A percentile compares a stretch with the other conserved stretches of the same genome.
Conservation (phyloP, 2,888 invertebrate genomes). For the Drosophila buzzatii region DNA sequence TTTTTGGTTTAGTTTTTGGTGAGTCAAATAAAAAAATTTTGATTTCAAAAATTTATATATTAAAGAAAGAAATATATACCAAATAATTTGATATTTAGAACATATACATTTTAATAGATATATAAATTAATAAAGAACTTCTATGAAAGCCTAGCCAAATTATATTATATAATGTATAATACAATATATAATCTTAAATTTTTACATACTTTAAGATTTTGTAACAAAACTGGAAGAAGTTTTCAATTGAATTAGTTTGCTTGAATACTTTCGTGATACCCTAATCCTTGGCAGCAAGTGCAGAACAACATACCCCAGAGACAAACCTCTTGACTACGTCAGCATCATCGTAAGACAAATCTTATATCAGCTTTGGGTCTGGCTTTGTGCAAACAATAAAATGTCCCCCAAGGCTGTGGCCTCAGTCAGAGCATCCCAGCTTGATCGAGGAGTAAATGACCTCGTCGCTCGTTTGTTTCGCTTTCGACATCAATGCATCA, state of each 20-base stretch:
- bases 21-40: too few relatives aligned
- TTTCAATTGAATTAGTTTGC: conserved; percentile 2
- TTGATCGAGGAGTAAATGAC: conserved; percentile 75
- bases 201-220: neutral
- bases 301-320: conserved; percentile 64
- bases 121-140: too few relatives aligned
- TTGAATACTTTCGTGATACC: conserved; percentile 25
- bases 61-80: too few relatives aligned
- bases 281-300: conserved; percentile 16
- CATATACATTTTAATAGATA: too few relatives aligned
- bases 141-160: too few relatives aligned
- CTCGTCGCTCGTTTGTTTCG: conserved; percentile 81
- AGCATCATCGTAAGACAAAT: conserved; percentile 58
- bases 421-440: conserved; percentile 36
- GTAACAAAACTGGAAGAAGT: neutral
- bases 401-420: conserved; percentile 82
- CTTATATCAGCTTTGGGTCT: conserved; percentile 73
- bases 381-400: conserved; percentile 82
- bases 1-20: too few relatives aligned
- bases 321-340: conserved; percentile 36
- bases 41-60: too few relatives aligned
- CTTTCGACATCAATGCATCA: conserved; percentile 82
- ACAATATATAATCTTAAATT: too few relatives aligned
- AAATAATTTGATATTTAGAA: too few relatives aligned
- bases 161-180: too few relatives aligned